Conservation (phyloP, 2,113 vertebrate species). For the Zapornia atra region DNA sequence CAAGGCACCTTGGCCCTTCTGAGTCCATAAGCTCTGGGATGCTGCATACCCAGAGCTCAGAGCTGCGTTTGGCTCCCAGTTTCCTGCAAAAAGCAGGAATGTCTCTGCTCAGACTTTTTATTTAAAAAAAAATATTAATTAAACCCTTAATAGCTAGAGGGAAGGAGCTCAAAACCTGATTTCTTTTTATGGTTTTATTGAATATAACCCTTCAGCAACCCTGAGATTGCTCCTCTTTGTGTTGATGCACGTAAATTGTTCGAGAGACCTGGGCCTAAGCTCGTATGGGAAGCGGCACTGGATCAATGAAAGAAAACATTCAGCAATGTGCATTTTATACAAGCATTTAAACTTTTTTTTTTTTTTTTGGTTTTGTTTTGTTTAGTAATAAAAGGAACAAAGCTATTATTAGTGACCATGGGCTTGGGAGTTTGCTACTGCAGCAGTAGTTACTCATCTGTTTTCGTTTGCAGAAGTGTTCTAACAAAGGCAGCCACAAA, state of each 20-base stretch:
- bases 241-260: not conserved
- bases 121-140: not conserved
- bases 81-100: not conserved
- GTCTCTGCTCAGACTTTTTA: not conserved
- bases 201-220: not conserved
- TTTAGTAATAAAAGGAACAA: slow-evolving; percentile 68
- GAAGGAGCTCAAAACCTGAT: not conserved
- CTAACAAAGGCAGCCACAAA: slow-evolving; percentile 68
- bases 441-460: slow-evolving; percentile 78
- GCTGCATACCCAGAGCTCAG: not conserved
- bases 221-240: not conserved
- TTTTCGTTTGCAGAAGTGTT: slow-evolving; percentile 82
- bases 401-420: slow-evolving; percentile 63
- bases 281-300: not conserved
- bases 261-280: not conserved
- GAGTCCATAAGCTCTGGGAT: not conserved
- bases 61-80: not conserved
- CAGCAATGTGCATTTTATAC: slow-evolving; percentile 37
- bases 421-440: slow-evolving; percentile 68
- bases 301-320: slow-evolving; percentile 43
- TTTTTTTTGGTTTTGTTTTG: slow-evolving; percentile 12
- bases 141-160: not conserved
- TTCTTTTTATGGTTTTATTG: not conserved
- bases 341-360: slow-evolving; percentile 33
- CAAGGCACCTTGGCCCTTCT: not conserved